Conservation (phyloP, 2,113 vertebrate genomes). For the Polypterus senegalus region DNA sequence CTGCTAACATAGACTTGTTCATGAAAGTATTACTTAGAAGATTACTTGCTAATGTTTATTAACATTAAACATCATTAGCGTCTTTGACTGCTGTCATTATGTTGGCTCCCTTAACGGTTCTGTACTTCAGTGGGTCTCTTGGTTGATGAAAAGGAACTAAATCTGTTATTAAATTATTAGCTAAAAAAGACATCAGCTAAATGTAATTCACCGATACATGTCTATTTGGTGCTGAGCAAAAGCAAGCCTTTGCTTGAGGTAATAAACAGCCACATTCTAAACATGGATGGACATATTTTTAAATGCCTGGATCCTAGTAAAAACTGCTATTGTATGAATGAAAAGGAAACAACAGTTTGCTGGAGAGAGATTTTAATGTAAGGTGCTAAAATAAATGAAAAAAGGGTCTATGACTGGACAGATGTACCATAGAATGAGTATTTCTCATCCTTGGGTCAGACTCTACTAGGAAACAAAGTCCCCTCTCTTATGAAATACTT, state of each 20-base stretch:
- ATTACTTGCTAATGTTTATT: neutral
- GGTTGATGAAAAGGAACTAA: neutral
- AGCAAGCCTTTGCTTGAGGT: too few relatives aligned
- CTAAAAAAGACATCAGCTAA: neutral
- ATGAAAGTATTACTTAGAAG: neutral
- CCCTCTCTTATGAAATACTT: too few relatives aligned
- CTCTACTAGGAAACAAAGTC: too few relatives aligned
- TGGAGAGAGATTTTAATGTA: too few relatives aligned
- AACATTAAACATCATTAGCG: neutral
- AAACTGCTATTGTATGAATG: neutral
- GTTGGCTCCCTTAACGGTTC: neutral
- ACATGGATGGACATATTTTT: too few relatives aligned
- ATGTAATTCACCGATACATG: neutral
- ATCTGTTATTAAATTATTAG: neutral
- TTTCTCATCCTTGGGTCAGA: too few relatives aligned
- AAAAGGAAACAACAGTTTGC: neutral
- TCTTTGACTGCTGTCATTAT: neutral
- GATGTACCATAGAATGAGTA: too few relatives aligned
- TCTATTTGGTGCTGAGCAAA: neutral
- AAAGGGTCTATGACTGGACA: too few relatives aligned
- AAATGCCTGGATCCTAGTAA: too few relatives aligned
- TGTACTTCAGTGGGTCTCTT: neutral
- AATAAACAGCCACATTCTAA: too few relatives aligned
- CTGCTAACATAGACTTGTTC: too few relatives aligned
- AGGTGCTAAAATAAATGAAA: too few relatives aligned